Conservation (phyloP, 2,797 vertebrate genomes). For the Anniella stebbinsi region DNA sequence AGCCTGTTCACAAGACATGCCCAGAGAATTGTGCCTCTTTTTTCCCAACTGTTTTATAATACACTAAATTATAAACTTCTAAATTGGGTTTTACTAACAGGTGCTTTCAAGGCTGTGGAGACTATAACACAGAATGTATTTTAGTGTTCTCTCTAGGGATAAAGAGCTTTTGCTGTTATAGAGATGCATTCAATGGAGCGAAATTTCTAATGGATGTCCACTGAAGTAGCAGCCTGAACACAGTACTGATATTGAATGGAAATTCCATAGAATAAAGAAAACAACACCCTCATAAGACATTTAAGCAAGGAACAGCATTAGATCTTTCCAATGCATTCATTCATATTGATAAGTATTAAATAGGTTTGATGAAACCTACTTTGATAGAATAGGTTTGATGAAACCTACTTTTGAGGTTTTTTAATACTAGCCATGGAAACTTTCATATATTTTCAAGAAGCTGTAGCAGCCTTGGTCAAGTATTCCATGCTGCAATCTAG, state of each 20-base stretch:
- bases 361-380: slow-evolving; percentile 46
- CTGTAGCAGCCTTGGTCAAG: slow-evolving; percentile 47
- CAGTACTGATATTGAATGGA: slow-evolving; percentile 53
- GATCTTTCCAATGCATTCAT: slow-evolving; percentile 62
- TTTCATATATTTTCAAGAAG: slow-evolving; percentile 63
- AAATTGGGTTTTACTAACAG: slow-evolving; percentile 65
- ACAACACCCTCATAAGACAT: slow-evolving; percentile 24
- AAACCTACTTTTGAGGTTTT: slow-evolving; percentile 53
- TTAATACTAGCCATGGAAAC: slow-evolving; percentile 59
- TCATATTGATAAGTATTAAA: slow-evolving; percentile 70
- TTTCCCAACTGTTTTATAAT: slow-evolving; percentile 31
- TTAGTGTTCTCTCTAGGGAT: slow-evolving; percentile 60
- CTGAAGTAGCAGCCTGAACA: slow-evolving; percentile 42
- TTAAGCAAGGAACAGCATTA: slow-evolving; percentile 63
- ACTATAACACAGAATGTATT: slow-evolving; percentile 65
- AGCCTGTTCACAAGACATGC: not conserved
- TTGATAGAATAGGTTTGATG: slow-evolving; percentile 46
- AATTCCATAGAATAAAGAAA: slow-evolving; percentile 37
- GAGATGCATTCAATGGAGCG: slow-evolving; percentile 59
- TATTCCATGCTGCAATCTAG: slow-evolving; percentile 50
- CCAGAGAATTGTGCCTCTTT: not conserved
- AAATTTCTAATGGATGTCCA: slow-evolving; percentile 68
- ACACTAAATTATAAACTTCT: slow-evolving; percentile 33
- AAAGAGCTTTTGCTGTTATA: slow-evolving; percentile 54
- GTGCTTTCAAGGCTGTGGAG: slow-evolving; percentile 57